phyloP scores from a whole-genome alignment of 2,888 invertebrate genomes.

The Saturnia pavonia region DNA sequence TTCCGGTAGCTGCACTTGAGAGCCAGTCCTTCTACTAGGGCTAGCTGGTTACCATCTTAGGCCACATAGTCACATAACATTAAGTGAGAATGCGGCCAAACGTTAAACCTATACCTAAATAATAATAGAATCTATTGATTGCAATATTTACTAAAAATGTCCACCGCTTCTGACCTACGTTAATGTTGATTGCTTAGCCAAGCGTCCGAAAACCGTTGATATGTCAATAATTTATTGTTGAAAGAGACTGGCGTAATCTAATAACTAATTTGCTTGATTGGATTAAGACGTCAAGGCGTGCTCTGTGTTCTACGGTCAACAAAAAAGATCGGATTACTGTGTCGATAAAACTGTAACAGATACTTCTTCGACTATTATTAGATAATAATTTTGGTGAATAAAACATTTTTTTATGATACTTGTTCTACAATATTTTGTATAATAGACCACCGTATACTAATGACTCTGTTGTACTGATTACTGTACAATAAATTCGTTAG shows the following conservation, averaged over 20 bases:
- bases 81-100: background rate
- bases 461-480: background rate
- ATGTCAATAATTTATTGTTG: slow-evolving; percentile 55
- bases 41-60: background rate
- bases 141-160: slow-evolving; percentile 1
- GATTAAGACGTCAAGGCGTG: slow-evolving; percentile 78
- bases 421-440: background rate
- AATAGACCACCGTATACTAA: background rate
- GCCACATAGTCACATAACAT: background rate
- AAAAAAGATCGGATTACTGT: slow-evolving; percentile 67
- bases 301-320: slow-evolving; percentile 62
- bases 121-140: background rate
- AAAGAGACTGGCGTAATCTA: slow-evolving; percentile 58
- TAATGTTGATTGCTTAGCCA: slow-evolving; percentile 62
- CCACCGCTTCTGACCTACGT: slow-evolving; percentile 60
- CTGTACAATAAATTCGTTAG: background rate
- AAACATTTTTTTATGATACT: slow-evolving; percentile 13
- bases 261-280: slow-evolving; percentile 73
- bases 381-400: slow-evolving; percentile 9
- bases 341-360: slow-evolving; percentile 45
- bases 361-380: slow-evolving; percentile 38
- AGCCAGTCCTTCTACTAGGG: background rate
- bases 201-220: slow-evolving; percentile 47
- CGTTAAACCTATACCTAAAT: background rate
- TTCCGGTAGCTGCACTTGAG: background rate